Evolutionary conservation across 2,888 invertebrate genomes (phyloP).

Genomic region (Theodoxus fluviatilis): DNA sequence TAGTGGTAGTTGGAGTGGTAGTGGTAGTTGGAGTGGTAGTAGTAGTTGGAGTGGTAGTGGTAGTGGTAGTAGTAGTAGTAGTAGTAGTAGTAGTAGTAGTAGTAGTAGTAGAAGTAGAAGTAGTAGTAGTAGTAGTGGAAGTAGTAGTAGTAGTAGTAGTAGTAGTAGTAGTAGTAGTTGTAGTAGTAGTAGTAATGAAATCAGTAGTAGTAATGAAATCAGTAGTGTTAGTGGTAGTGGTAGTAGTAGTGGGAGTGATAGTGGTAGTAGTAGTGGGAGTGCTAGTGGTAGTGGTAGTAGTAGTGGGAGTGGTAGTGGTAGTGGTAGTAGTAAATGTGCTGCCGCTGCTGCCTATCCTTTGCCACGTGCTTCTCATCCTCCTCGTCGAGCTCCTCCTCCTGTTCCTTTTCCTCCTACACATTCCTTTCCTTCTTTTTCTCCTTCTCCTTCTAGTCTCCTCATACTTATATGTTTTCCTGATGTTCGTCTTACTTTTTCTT

Average conservation of each 20-base stretch:
- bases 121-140: conserved; percentile 25
- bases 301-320: no score
- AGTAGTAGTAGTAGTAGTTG: conserved; percentile 28
- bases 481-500: no score
- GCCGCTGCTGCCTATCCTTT: no score
- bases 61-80: conserved; percentile 24
- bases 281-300: conserved; percentile 19
- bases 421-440: no score
- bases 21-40: conserved; percentile 12
- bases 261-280: background rate
- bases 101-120: conserved; percentile 27
- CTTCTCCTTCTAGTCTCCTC: no score
- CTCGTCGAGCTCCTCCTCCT: no score
- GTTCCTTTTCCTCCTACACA: no score
- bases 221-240: conserved; percentile 28
- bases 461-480: no score
- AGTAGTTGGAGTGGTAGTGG: conserved; percentile 13
- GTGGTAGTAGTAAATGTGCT: no score
- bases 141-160: conserved; percentile 28
- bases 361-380: no score
- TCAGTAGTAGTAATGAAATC: conserved; percentile 27
- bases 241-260: conserved; percentile 26
- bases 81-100: conserved; percentile 25
- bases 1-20: background rate
- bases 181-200: conserved; percentile 26